Base-by-base conservation (phyloP, 2,113 vertebrate species). In the Actinemys pallida region DNA sequence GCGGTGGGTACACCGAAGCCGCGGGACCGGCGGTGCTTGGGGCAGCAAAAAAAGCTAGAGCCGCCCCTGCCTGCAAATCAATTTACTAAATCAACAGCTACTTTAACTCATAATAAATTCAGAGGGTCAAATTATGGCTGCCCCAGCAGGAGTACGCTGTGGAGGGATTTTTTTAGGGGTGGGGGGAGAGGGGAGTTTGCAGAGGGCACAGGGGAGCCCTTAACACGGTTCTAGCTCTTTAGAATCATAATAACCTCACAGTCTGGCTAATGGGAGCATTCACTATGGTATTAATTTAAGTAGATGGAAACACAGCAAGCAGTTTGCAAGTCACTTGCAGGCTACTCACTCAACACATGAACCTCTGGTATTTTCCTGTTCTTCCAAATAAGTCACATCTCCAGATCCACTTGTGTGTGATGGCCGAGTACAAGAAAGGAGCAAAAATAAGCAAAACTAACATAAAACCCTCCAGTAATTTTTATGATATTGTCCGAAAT, bases 301-400 rank as follows among this genome's bases (percentile, higher is more conserved):
- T 9, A 81, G 86, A 6, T 86, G 76, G 50, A 91, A 93, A 90
- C 50, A 69, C 0, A 1, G 49, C 84, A 92, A 52, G 35, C 16
- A 27, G 59, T 75, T 75, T 59, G 72, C 4, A 1, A 65, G 12
- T 56, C 31, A 1, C 24, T 3, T 87, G 87, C 88, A 54, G 85
- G 1, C 1, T 5, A 12, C 45, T 5, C 69, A 81, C 75, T 50
- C 22, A 90, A 42, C 16, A 84, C 1, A 53, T 91, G 31, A 86
- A 22, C 52, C 57, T 91, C 88, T 75, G 81, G 84, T 84, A 80
- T 93, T 85, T 90, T 90, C 65, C 45, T 79, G 14, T 91, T 94
- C 95, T 96, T 97, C 87, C 78, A 82, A 97, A 95, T 87, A 96
- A 93, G 87, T 22, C 62, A 94, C 84, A 86, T 95, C 87, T 53